phyloP scores from a whole-genome alignment of 2,113 vertebrate species.

The Synodontis membranacea region DNA sequence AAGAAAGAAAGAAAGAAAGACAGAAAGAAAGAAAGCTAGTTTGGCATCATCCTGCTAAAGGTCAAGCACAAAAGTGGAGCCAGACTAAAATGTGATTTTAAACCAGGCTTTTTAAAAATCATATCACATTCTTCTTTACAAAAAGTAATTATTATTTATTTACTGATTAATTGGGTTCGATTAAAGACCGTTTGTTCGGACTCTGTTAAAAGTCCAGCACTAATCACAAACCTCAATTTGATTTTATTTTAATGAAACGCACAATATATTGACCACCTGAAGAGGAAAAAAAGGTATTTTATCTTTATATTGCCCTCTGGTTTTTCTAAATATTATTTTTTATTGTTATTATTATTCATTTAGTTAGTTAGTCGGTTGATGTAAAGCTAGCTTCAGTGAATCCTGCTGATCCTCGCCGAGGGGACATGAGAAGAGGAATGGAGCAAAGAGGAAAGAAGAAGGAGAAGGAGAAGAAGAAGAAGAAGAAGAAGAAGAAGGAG shows the following conservation, averaged over 20 bases:
- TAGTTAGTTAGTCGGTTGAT: not conserved
- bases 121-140: not conserved
- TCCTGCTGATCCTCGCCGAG: not conserved
- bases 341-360: not conserved
- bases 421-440: not conserved
- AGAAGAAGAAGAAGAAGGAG: not conserved
- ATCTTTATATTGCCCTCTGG: not conserved
- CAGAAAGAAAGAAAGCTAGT: not conserved
- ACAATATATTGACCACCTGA: not conserved
- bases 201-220: no score
- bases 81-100: not conserved
- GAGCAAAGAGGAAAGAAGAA: not conserved
- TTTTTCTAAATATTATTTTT: not conserved
- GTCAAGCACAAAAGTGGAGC: slow-evolving; percentile 1
- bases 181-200: not conserved
- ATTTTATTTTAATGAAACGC: not conserved
- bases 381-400: not conserved
- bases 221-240: no score
- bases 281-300: not conserved
- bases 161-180: not conserved
- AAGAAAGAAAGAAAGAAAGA: not conserved
- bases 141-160: not conserved
- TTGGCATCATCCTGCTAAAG: not conserved
- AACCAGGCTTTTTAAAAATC: not conserved
- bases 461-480: not conserved